A percentile compares a stretch with the other conserved stretches of the same genome.
phyloP scores from a whole-genome alignment of 2,797 vertebrate genomes.

The Tokudaia tokunoshimensis region DNA sequence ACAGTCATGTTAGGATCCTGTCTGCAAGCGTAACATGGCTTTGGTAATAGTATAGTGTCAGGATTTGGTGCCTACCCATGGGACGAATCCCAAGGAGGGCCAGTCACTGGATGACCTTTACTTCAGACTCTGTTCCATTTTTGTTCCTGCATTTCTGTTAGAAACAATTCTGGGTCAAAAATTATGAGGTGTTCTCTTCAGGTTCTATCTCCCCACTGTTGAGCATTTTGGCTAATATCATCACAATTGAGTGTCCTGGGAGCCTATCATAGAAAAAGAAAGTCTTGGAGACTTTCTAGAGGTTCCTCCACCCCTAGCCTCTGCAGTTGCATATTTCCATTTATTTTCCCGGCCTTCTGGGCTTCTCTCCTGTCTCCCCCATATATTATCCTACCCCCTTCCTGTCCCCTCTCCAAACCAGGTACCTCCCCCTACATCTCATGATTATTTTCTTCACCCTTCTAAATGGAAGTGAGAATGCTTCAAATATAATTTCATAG shows the following conservation, averaged over 20 bases:
- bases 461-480: not conserved
- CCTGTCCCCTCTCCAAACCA: not conserved
- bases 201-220: not conserved
- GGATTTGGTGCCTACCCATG: not conserved
- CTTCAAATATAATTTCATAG: not conserved
- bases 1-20: not conserved
- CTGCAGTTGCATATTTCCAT: not conserved
- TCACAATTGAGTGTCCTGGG: not conserved
- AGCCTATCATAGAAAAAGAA: not conserved
- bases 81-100: not conserved
- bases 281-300: not conserved
- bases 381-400: not conserved
- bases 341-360: not conserved
- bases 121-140: not conserved
- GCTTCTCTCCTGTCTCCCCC: not conserved
- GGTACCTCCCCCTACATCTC: not conserved
- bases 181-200: not conserved
- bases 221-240: not conserved
- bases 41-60: not conserved
- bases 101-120: not conserved
- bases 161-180: not conserved
- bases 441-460: not conserved
- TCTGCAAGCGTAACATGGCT: not conserved
- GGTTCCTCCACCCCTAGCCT: not conserved
- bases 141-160: not conserved